phyloP scores from a whole-genome alignment of 2,797 vertebrate genomes.

The Galago senegalensis region DNA sequence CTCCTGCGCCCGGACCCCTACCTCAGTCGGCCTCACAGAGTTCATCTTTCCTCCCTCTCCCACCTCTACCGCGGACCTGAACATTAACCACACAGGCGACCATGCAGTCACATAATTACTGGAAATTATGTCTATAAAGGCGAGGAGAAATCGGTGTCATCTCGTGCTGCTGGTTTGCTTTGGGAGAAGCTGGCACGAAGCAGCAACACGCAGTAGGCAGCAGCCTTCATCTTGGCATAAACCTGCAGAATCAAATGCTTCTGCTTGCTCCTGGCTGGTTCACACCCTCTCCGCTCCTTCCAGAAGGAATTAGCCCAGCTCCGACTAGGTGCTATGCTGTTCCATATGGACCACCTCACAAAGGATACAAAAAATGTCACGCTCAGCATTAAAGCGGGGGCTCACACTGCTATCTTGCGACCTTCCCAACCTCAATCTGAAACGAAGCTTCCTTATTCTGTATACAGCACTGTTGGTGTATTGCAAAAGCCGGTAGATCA shows the following conservation, averaged over 20 bases:
- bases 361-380: slow-evolving; percentile 1
- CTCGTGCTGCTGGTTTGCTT: slow-evolving; percentile 36
- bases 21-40: background rate
- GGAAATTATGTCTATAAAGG: slow-evolving; percentile 41
- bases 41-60: background rate
- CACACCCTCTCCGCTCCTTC: slow-evolving; percentile 56
- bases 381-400: slow-evolving; percentile 62
- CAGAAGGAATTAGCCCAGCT: slow-evolving; percentile 71
- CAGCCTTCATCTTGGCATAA: slow-evolving; percentile 71
- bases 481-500: slow-evolving; percentile 54
- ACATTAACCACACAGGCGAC: background rate
- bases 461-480: background rate
- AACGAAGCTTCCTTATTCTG: slow-evolving; percentile 36
- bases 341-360: slow-evolving; percentile 21
- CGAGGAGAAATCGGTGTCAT: background rate
- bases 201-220: background rate
- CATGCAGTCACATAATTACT: background rate
- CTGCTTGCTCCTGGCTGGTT: slow-evolving; percentile 60
- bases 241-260: slow-evolving; percentile 39
- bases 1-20: background rate
- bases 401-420: slow-evolving; percentile 55
- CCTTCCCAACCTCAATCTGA: slow-evolving; percentile 7
- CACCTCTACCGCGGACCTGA: background rate
- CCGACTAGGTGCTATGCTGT: slow-evolving; percentile 67
- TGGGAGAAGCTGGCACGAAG: slow-evolving; percentile 51